These are phyloP conservation scores for Diacarnus erythraeanus DNA, from an alignment of 37 sponge, comb jelly and placozoan species.

Conservation along the genomic window DNA sequence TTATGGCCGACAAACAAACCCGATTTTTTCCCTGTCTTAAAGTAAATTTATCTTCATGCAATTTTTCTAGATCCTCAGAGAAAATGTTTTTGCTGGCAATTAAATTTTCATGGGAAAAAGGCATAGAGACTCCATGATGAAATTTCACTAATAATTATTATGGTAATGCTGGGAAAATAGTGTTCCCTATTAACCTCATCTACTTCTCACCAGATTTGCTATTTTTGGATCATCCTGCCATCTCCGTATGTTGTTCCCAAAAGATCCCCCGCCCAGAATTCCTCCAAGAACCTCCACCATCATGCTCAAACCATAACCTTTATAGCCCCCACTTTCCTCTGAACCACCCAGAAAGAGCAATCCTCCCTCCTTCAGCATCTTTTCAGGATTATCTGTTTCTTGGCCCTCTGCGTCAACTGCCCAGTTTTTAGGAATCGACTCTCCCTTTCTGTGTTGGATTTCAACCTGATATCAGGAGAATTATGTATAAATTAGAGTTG, in stretches of 20 bases:
- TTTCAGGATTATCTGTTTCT: conserved; percentile 60
- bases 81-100: too few relatives aligned
- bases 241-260: conserved; percentile 64
- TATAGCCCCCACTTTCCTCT: conserved; percentile 91
- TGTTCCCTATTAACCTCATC: neutral
- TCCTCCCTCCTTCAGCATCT: conserved; percentile 73
- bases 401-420: conserved; percentile 69
- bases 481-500: too few relatives aligned
- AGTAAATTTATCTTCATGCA: too few relatives aligned
- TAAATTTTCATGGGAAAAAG: too few relatives aligned
- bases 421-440: conserved; percentile 79
- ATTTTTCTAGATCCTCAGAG: too few relatives aligned
- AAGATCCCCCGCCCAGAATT: conserved; percentile 77
- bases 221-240: conserved; percentile 44
- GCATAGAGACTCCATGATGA: too few relatives aligned
- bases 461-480: too few relatives aligned
- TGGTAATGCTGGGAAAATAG: too few relatives aligned
- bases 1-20: too few relatives aligned
- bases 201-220: conserved; percentile 71
- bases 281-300: conserved; percentile 95
- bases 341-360: conserved; percentile 81
- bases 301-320: conserved; percentile 88
- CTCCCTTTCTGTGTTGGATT: conserved; percentile 66
- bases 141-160: neutral
- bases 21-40: too few relatives aligned